These are phyloP conservation scores for Holacanthella duospinosa DNA, from an alignment of 2,888 invertebrate genomes.

Conservation along the genomic window DNA sequence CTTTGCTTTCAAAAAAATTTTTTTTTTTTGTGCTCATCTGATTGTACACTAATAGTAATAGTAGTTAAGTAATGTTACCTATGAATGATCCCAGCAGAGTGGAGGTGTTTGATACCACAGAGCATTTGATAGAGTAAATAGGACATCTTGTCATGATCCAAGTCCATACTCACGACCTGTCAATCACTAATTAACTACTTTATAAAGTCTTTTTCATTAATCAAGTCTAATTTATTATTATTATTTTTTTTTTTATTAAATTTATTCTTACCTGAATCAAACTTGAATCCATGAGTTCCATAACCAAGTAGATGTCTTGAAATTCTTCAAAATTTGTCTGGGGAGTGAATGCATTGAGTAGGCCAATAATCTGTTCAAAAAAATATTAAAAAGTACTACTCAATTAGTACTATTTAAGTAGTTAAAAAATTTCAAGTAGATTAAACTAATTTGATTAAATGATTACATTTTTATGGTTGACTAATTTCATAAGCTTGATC, in stretches of 20 bases:
- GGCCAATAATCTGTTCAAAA: conserved; percentile 78
- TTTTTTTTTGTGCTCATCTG: no score
- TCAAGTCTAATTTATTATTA: no score
- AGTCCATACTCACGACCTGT: conserved; percentile 93
- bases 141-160: conserved; percentile 99
- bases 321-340: conserved; percentile 95
- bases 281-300: conserved; percentile 99
- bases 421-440: not conserved
- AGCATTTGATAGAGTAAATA: conserved; percentile 99
- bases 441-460: not conserved
- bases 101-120: conserved; percentile 98
- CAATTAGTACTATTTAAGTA: not conserved
- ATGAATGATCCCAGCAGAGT: conserved; percentile 97
- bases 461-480: conserved; percentile 99
- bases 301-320: conserved; percentile 97
- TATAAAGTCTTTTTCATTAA: not conserved
- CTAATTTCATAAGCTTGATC: conserved; percentile 99
- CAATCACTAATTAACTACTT: not conserved
- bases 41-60: no score
- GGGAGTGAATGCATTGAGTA: conserved; percentile 97
- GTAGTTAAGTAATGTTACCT: no score
- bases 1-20: no score
- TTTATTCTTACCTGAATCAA: conserved; percentile 52
- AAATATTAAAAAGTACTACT: not conserved
- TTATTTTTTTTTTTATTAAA: no score